These are phyloP conservation scores for Onychomys arenicola DNA, from an alignment of 2,797 vertebrate species.

Conservation along the genomic window DNA sequence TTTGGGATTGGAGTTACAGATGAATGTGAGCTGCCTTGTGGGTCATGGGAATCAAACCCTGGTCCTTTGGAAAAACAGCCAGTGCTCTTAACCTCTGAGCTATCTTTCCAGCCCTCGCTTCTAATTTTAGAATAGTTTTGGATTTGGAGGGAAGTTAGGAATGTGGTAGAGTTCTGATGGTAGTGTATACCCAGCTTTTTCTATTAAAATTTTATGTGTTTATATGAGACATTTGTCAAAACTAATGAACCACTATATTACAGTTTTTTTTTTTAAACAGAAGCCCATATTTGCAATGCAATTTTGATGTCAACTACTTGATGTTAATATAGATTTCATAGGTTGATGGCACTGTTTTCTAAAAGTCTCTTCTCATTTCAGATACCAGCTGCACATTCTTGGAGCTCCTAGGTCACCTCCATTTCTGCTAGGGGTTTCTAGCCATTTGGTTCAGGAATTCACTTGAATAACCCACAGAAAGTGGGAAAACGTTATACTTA, in stretches of 20 bases:
- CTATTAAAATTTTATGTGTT: background rate
- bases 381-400: background rate
- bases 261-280: background rate
- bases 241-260: background rate
- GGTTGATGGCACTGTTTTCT: background rate
- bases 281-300: background rate
- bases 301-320: background rate
- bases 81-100: background rate
- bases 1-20: background rate
- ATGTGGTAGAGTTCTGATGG: background rate
- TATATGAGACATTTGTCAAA: background rate
- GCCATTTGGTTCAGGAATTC: background rate
- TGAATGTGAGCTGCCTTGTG: background rate
- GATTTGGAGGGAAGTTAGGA: slow-evolving; percentile 34
- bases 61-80: background rate
- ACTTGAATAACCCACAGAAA: slow-evolving; percentile 10
- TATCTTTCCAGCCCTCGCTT: background rate
- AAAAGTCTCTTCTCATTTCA: background rate
- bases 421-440: slow-evolving; percentile 36
- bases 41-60: background rate
- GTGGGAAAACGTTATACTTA: background rate
- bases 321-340: background rate
- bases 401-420: background rate
- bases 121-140: slow-evolving; percentile 52
- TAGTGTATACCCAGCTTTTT: background rate